Evolutionary conservation across 2,797 vertebrate genomes (phyloP), one percentile per base, ranked within the genome.

Genomic region (Silurus lanzhouensis): DNA sequence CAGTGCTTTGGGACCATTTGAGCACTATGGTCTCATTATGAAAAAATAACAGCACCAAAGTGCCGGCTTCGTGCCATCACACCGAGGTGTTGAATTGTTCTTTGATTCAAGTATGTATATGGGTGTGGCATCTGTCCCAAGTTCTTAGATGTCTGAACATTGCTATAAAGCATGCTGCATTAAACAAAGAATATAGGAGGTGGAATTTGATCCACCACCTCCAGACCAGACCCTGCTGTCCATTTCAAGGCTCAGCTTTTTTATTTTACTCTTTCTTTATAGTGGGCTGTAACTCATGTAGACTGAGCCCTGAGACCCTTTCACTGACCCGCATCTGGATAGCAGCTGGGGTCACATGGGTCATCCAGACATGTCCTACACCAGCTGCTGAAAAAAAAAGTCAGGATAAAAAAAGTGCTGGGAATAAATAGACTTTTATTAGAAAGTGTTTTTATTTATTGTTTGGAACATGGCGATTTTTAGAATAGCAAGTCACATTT

Each of bases 241-340:
- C 89, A 83, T 64, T 90, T 83, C 87, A 89, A 84, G 72, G 88
- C 91, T 93, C 63, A 71, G 22, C 77, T 83, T 82, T 86, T 90
- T 83, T 67, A 80, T 80, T 91, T 90, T 31, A 84, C 76, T 83
- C n/a, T 58, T 83, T 85, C 87, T 94, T 93, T 84, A 63, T 27
- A 82, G 88, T 84, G n/a, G 57, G 93, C 85, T 87, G 92, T 95
- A 95, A 95, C 92, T 95, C 94, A 95, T 89, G 87, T 20, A 87
- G 91, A 93, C 91, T 90, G 90, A 90, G 80, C 83, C 84, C 84
- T 86, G 89, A 88, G 38, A 92, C 93, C 90, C 87, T 38, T 46
- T 84, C 72, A 82, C 76, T 95, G 93, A 94, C 93, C 94, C 91
- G 93, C 95, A 96, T 95, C 95, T 96, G 95, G 94, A 94, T 91